Evolutionary conservation across 2,797 vertebrate species (phyloP).

Genomic region (Gallirallus australis): DNA sequence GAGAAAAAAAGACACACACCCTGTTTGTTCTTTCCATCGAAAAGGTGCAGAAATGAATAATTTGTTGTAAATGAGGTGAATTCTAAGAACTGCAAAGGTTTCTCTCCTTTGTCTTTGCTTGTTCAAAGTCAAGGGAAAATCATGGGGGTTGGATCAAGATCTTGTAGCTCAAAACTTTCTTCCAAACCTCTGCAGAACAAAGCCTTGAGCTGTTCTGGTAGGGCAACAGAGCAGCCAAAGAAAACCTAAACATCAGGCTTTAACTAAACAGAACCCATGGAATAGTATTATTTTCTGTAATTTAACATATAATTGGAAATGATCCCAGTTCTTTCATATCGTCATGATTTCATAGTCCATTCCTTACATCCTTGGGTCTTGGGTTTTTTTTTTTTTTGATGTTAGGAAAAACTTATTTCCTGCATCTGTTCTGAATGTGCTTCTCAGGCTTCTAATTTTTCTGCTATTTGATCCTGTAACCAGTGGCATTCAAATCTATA

Average conservation of each 20-base stretch:
- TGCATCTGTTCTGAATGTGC: background rate
- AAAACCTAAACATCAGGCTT: background rate
- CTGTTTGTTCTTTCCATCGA: background rate
- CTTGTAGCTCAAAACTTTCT: background rate
- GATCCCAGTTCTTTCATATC: background rate
- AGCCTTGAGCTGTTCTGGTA: background rate
- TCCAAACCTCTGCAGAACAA: background rate
- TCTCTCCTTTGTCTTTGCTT: background rate
- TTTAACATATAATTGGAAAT: background rate
- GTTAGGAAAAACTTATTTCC: background rate
- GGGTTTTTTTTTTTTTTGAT: background rate
- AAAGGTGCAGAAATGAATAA: background rate
- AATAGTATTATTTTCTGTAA: background rate
- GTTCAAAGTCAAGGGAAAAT: background rate
- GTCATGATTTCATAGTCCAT: background rate
- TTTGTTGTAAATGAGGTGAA: background rate
- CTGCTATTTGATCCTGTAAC: background rate
- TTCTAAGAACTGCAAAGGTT: background rate
- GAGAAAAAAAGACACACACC: accelerated
- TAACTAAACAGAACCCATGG: background rate
- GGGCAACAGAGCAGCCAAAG: background rate
- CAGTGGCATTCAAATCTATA: background rate
- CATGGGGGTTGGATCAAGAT: background rate
- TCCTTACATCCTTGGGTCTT: accelerated
- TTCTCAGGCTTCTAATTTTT: background rate